A percentile compares a stretch with the other conserved stretches of the same genome.
Evolutionary conservation across 2,888 invertebrate species (phyloP).

Genomic region (Aphrophora alni): DNA sequence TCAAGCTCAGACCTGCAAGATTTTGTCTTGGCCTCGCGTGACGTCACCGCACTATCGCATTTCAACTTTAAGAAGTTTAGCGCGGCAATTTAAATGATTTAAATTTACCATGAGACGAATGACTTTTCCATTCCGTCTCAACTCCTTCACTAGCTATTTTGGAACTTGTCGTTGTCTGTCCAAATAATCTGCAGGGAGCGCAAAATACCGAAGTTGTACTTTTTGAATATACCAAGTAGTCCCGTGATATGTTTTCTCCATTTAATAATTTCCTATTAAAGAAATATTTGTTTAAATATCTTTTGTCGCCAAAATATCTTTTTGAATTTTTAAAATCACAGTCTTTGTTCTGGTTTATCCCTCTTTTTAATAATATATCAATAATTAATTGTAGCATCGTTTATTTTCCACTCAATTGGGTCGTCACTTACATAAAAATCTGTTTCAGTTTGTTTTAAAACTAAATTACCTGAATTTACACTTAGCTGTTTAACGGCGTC

Average conservation of each 20-base stretch:
- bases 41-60: too few species aligned
- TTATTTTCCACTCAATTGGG: neutral
- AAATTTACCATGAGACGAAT: too few species aligned
- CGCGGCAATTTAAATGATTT: too few species aligned
- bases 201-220: constrained; percentile 27
- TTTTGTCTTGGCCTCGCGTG: too few species aligned
- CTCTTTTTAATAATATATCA: constrained; percentile 7
- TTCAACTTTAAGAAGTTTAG: too few species aligned
- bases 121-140: too few species aligned
- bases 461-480: constrained; percentile 6
- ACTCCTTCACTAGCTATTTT: constrained; percentile 29
- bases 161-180: constrained; percentile 24
- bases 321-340: constrained; percentile 30
- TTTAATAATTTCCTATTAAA: constrained; percentile 24
- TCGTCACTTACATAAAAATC: constrained; percentile 2
- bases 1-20: too few species aligned
- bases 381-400: neutral
- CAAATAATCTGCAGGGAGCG: constrained; percentile 30
- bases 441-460: constrained; percentile 22
- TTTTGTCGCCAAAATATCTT: constrained; percentile 28
- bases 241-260: constrained; percentile 27
- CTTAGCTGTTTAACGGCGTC: constrained; percentile 3
- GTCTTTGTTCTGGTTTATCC: constrained; percentile 30
- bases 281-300: constrained; percentile 19
- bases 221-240: constrained; percentile 28